Evolutionary conservation across 2,113 vertebrate species (phyloP).

Genomic region (Lonchura striata): DNA sequence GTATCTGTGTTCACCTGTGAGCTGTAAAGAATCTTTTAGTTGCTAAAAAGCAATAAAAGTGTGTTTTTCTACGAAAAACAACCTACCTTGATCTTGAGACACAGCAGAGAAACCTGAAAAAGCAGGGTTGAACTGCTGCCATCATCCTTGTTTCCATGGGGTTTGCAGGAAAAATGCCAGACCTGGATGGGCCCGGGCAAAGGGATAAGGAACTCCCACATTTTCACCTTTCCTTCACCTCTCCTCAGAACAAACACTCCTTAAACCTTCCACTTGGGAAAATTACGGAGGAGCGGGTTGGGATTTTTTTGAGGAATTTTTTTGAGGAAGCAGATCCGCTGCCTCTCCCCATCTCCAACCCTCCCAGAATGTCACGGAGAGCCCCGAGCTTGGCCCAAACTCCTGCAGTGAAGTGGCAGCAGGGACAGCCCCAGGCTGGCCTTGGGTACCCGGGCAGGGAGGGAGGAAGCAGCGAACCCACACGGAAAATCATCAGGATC

Average conservation of each 20-base stretch:
- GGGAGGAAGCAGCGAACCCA: not conserved
- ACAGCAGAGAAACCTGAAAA: not conserved
- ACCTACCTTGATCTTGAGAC: fast-evolving
- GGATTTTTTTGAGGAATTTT: not conserved
- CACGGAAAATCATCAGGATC: too few relatives aligned
- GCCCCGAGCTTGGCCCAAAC: fast-evolving
- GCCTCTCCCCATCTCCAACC: fast-evolving
- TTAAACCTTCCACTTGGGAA: too few relatives aligned
- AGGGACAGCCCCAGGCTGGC: not conserved
- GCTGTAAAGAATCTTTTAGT: not conserved
- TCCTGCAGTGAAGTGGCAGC: fast-evolving
- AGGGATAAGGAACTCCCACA: not conserved
- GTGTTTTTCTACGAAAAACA: not conserved
- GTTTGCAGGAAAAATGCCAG: not conserved
- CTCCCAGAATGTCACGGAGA: fast-evolving
- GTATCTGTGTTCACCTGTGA: not conserved
- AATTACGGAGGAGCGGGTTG: fast-evolving
- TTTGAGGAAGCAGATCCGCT: fast-evolving
- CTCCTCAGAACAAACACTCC: not conserved
- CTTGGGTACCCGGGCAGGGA: not conserved
- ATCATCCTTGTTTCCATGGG: fast-evolving
- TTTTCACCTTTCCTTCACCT: not conserved
- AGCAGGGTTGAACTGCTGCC: not conserved
- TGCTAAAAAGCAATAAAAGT: constrained; percentile 24
- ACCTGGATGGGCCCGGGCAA: not conserved